phyloP scores from a whole-genome alignment of 2,113 vertebrate species.

The Otus sunia region DNA sequence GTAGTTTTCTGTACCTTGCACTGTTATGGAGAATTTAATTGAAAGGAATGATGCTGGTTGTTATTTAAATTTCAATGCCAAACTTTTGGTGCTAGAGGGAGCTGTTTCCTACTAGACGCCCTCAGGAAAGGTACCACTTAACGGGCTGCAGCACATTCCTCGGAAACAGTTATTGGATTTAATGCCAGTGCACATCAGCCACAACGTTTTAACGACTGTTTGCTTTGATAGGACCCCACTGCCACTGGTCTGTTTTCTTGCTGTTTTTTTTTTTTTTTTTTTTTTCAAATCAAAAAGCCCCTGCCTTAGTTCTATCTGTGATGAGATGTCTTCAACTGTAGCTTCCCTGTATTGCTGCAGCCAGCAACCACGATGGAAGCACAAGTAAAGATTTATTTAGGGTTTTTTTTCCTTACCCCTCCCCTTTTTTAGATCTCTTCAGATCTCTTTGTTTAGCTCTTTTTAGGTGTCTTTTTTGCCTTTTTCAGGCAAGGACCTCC shows the following conservation, averaged over 20 bases:
- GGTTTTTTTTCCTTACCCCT: fast-evolving
- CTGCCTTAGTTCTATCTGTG: not conserved
- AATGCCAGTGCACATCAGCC: not conserved
- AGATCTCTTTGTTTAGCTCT: not conserved
- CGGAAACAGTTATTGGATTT: not conserved
- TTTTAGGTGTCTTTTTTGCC: not conserved
- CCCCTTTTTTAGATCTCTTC: not conserved
- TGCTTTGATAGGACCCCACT: not conserved
- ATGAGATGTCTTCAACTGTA: not conserved
- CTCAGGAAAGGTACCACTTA: not conserved
- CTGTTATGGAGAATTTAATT: not conserved
- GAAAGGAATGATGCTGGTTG: not conserved
- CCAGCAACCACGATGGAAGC: not conserved
- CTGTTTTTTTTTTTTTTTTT: not conserved
- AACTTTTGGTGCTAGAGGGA: conserved; percentile 39
- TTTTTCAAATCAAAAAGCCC: not conserved
- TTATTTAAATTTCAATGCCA: not conserved
- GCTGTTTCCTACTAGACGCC: not conserved
- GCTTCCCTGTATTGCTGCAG: not conserved
- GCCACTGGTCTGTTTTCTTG: not conserved
- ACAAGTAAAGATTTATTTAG: not conserved
- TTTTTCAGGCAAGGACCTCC: not conserved
- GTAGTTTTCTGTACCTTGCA: not conserved
- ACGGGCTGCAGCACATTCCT: not conserved
- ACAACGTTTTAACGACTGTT: not conserved